Base-by-base conservation (phyloP, 2,113 vertebrate genomes). In the Pomatorhinus ruficollis region DNA sequence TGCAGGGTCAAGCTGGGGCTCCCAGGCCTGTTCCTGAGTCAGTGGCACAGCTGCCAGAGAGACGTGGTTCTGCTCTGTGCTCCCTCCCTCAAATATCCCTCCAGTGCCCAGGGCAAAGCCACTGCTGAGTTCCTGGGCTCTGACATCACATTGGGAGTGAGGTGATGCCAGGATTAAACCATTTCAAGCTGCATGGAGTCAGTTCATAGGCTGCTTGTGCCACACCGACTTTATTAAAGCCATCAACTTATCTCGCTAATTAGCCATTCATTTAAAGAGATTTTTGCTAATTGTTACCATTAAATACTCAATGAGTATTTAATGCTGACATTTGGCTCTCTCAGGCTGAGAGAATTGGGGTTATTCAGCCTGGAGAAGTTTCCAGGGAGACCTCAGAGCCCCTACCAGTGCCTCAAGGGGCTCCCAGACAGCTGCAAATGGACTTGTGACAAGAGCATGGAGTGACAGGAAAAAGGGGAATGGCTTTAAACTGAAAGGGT, bases 11-110 rank as follows among this genome's bases (percentile, higher is more conserved):
- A 14, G 22, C 37, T 15, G 15, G 53, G 56, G 65, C 57, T 52
- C 42, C 16, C 9, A 42, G 69, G 44, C 25, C 70, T 19, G 25
- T 28, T 83, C 37, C 31, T 0, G 6, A 31, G 20, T 11, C 65
- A 31, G 22, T 0, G 2, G n/a, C n/a, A 40, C 4, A 2, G 71
- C 22, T 72, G 53, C 27, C 77, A 52, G 40, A 1, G n/a, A 33
- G 27, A 27, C 0, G 2, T 11, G 28, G 15, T 7, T 72, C 64
- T 87, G 50, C 47, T 31, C 52, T 47, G 50, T 4, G 25, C 77
- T 59, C 56, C 23, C 23, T 49, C 53, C 37, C 78, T 53, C 49
- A 45, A 78, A 40, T 7, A n/a, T 2, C 0, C 0, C 37, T 42
- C 5, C 42, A 40, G 12, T 59, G 69, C 35, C 33, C 14, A 22